Evolutionary conservation across 1,140 invertebrate species (phyloP).

Genomic region (Caenorhabditis brenneri): DNA sequence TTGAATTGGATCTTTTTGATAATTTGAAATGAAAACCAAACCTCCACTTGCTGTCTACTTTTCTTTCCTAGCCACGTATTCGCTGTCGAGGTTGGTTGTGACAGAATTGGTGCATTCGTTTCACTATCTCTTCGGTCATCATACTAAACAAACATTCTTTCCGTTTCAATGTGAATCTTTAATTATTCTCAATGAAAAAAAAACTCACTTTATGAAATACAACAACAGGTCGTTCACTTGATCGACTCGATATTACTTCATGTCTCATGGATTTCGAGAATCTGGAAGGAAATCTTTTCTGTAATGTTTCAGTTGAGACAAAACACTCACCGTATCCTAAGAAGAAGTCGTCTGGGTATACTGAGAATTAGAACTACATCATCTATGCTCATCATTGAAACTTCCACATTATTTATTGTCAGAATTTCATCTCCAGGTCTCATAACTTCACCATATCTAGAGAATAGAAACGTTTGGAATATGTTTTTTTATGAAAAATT

Average conservation of each 20-base stretch:
- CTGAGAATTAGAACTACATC: slow-evolving; percentile 98
- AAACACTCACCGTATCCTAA: slow-evolving; percentile 72
- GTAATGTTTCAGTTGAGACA: not conserved
- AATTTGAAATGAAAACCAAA: not conserved
- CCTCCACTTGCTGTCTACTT: slow-evolving; percentile 64
- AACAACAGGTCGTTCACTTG: slow-evolving; percentile 60
- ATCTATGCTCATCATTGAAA: slow-evolving; percentile 93
- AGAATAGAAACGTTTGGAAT: not conserved
- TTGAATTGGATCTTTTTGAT: not conserved
- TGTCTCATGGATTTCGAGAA: slow-evolving; percentile 62
- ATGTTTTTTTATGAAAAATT: not conserved
- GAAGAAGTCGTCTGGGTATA: slow-evolving; percentile 89
- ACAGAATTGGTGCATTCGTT: slow-evolving; percentile 42
- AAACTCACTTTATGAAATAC: slow-evolving; percentile 61
- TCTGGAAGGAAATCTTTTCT: slow-evolving; percentile 57
- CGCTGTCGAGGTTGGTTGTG: slow-evolving; percentile 63
- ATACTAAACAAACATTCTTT: slow-evolving; percentile 37
- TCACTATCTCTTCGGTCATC: slow-evolving; percentile 37
- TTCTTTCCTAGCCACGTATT: slow-evolving; percentile 67
- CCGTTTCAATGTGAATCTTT: slow-evolving; percentile 29
- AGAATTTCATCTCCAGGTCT: slow-evolving; percentile 98
- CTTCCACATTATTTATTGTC: slow-evolving; percentile 94
- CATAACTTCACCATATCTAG: slow-evolving; percentile 90
- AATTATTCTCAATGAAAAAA: slow-evolving; percentile 23
- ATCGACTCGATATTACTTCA: slow-evolving; percentile 39